Evolutionary conservation across 2,888 invertebrate species (phyloP).

Genomic region (Vandiemenella viatica): DNA sequence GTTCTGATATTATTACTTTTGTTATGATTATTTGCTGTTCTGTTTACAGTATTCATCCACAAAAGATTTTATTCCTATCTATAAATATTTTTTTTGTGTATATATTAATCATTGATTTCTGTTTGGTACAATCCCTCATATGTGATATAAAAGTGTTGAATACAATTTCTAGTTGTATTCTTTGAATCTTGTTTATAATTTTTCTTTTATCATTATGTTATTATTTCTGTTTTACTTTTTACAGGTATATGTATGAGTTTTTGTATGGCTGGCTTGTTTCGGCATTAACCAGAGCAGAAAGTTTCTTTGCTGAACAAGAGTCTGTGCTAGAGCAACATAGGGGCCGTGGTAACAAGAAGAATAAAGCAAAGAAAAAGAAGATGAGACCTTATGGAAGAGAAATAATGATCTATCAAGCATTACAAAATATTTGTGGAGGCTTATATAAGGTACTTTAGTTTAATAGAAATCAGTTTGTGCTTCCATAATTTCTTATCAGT

Average conservation of each 20-base stretch:
- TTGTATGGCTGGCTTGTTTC: slow-evolving; percentile 88
- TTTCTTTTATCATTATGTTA: slow-evolving; percentile 4
- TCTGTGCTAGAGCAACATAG: slow-evolving; percentile 33
- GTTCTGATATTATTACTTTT: too few relatives aligned
- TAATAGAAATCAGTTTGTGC: too few relatives aligned
- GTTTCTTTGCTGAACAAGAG: slow-evolving; percentile 63
- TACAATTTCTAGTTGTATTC: too few relatives aligned
- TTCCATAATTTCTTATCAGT: too few relatives aligned
- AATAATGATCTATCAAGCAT: slow-evolving; percentile 75
- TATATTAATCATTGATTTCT: too few relatives aligned
- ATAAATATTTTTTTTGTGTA: too few relatives aligned
- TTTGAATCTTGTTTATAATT: too few relatives aligned
- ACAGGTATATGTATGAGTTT: slow-evolving; percentile 86
- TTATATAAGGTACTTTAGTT: slow-evolving; percentile 76
- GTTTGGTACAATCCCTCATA: too few relatives aligned
- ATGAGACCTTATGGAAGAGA: slow-evolving; percentile 64
- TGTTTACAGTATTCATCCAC: too few relatives aligned
- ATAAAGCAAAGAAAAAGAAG: slow-evolving; percentile 44
- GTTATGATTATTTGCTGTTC: too few relatives aligned
- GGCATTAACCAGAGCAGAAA: slow-evolving; percentile 77
- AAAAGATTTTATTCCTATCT: too few relatives aligned
- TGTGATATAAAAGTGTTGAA: too few relatives aligned
- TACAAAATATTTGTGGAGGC: slow-evolving; percentile 89
- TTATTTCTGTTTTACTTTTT: slow-evolving; percentile 2
- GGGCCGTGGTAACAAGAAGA: slow-evolving; percentile 34